Evolutionary conservation across 2,797 vertebrate species (phyloP).

Genomic region (Hydrocynus forskahlii): DNA sequence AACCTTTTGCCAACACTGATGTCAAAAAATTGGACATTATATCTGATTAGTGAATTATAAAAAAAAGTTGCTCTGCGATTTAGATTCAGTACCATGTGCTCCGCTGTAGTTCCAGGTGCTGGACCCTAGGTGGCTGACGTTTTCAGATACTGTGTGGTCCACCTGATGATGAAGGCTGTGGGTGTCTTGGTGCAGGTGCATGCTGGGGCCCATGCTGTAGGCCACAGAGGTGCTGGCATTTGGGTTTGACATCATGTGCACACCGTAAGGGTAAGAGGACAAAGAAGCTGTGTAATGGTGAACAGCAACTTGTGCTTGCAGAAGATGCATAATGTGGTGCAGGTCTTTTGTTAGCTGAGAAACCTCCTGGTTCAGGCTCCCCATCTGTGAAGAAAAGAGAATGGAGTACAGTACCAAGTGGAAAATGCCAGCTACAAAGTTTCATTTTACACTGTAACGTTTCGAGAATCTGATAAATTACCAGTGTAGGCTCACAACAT

Average conservation of each 20-base stretch:
- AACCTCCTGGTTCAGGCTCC: slow-evolving; percentile 87
- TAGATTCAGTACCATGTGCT: slow-evolving; percentile 34
- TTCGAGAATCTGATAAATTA: too few relatives aligned
- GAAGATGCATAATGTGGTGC: slow-evolving; percentile 86
- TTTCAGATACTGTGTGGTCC: slow-evolving; percentile 36
- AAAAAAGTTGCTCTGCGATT: not conserved
- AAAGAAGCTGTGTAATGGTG: slow-evolving; percentile 68
- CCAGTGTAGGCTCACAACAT: too few relatives aligned
- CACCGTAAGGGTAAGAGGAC: slow-evolving; percentile 66
- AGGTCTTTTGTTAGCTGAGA: slow-evolving; percentile 88
- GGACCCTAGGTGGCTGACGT: slow-evolving; percentile 34
- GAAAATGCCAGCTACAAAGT: not conserved
- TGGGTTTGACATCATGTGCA: slow-evolving; percentile 64
- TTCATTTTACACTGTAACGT: too few relatives aligned
- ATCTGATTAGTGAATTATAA: too few relatives aligned
- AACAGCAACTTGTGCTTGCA: slow-evolving; percentile 79
- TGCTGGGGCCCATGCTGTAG: slow-evolving; percentile 61
- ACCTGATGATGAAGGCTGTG: slow-evolving; percentile 18
- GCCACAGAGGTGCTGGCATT: slow-evolving; percentile 55
- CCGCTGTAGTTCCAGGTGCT: slow-evolving; percentile 61
- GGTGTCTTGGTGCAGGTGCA: slow-evolving; percentile 64
- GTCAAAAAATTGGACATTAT: too few relatives aligned
- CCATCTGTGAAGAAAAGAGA: slow-evolving; percentile 79
- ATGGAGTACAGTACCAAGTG: not conserved
- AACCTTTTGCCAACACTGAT: too few relatives aligned